These are phyloP conservation scores for Hirtodrosophila alboralis DNA, from an alignment of 2,888 invertebrate species.

Conservation along the genomic window DNA sequence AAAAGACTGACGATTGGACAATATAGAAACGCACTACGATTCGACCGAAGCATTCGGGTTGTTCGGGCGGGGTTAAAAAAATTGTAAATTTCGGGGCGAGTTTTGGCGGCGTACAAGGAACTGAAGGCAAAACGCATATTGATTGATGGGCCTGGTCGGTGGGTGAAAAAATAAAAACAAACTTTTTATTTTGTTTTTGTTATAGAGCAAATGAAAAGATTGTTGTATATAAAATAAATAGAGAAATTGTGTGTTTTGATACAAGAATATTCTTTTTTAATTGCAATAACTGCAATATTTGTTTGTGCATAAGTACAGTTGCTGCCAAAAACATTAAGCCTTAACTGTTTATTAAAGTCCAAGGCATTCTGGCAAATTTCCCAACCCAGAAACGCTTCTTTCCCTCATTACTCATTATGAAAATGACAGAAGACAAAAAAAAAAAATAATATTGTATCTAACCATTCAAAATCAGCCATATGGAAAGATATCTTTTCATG, in stretches of 20 bases:
- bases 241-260: too few relatives aligned
- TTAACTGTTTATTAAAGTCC: slow-evolving; percentile 39
- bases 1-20: slow-evolving; percentile 20
- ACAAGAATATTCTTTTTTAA: too few relatives aligned
- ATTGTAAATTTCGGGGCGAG: slow-evolving; percentile 43
- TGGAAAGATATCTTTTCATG: slow-evolving; percentile 71
- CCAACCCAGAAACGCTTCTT: slow-evolving; percentile 17
- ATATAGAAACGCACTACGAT: slow-evolving; percentile 16
- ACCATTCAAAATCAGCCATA: slow-evolving; percentile 72
- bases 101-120: slow-evolving; percentile 24
- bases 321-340: slow-evolving; percentile 1
- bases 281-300: not conserved
- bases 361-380: slow-evolving; percentile 14
- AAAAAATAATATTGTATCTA: slow-evolving; percentile 57
- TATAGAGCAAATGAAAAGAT: slow-evolving; percentile 7
- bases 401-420: slow-evolving; percentile 65
- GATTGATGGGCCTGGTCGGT: slow-evolving; percentile 37
- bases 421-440: slow-evolving; percentile 51
- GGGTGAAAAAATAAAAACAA: slow-evolving; percentile 18
- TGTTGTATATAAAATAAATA: slow-evolving; percentile 15
- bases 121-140: slow-evolving; percentile 26
- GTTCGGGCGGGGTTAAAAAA: slow-evolving; percentile 34
- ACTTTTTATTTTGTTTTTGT: too few relatives aligned
- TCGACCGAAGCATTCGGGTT: slow-evolving; percentile 39
- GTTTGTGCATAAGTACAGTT: slow-evolving; percentile 30